These are phyloP conservation scores for Ovibos moschatus DNA, from an alignment of 2,113 vertebrate species.

Conservation along the genomic window DNA sequence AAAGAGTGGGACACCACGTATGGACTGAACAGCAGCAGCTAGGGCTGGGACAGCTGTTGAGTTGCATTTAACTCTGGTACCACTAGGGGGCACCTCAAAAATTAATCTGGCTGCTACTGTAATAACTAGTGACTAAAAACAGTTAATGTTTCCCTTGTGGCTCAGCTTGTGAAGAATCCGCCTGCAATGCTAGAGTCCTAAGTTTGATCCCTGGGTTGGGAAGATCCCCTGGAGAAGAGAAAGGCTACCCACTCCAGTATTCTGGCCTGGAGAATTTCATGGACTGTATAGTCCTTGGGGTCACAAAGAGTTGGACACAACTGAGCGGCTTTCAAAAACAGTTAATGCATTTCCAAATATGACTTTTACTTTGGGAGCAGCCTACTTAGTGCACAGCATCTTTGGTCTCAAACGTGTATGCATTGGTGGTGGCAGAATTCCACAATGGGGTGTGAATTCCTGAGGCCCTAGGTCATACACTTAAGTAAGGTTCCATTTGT, in stretches of 20 bases:
- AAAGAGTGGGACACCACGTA: background rate
- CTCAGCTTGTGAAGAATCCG: background rate
- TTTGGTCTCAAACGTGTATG: background rate
- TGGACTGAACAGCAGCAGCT: background rate
- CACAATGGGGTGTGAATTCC: conserved; percentile 8
- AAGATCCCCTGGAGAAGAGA: background rate
- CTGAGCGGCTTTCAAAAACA: background rate
- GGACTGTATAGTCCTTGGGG: background rate
- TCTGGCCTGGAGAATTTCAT: background rate
- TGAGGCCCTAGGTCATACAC: background rate
- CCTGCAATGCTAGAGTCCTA: background rate
- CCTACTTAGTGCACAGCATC: background rate
- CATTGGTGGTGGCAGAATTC: conserved; percentile 17
- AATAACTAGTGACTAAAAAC: background rate
- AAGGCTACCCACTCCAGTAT: background rate
- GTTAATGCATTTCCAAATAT: conserved; percentile 3
- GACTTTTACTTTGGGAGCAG: background rate
- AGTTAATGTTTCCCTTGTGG: background rate
- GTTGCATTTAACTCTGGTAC: conserved; percentile 22
- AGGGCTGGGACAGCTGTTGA: background rate
- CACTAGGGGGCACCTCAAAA: conserved; percentile 65
- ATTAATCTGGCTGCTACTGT: conserved; percentile 17
- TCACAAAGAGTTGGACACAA: background rate
- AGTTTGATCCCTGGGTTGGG: background rate
- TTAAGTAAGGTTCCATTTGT: conserved; percentile 30